phyloP scores from a whole-genome alignment of 1,140 invertebrate genomes.

The Drosophila paulistorum region DNA sequence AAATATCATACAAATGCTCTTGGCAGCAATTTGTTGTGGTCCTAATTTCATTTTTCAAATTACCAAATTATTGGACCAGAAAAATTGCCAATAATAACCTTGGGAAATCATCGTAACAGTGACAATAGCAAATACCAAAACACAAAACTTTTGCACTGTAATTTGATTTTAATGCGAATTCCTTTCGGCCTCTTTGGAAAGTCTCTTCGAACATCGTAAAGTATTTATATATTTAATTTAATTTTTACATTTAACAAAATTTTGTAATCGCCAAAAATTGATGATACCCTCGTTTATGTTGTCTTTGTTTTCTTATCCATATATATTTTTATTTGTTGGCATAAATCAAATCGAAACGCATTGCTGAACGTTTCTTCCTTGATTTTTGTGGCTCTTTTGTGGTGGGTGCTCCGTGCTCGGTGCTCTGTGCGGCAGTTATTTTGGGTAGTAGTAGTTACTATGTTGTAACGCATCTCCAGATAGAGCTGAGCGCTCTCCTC shows the following conservation, averaged over 20 bases:
- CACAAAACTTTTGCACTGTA: conserved; percentile 25
- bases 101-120: conserved; percentile 23
- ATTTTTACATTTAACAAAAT: conserved; percentile 29
- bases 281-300: conserved; percentile 12
- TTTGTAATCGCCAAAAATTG: conserved; percentile 37
- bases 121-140: conserved; percentile 4
- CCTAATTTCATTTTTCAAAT: conserved; percentile 56
- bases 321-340: conserved; percentile 42
- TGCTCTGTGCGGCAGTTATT: conserved; percentile 13
- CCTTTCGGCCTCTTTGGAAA: conserved; percentile 31
- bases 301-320: neutral
- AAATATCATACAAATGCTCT: conserved; percentile 54
- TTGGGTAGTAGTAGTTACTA: neutral
- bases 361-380: conserved; percentile 57
- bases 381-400: conserved; percentile 18
- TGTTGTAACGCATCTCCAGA: conserved; percentile 65
- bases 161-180: conserved; percentile 54
- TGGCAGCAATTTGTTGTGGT: conserved; percentile 67
- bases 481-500: conserved; percentile 34
- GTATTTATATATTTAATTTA: conserved; percentile 12
- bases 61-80: conserved; percentile 26
- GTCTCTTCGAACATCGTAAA: neutral
- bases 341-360: conserved; percentile 69
- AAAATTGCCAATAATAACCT: conserved; percentile 62
- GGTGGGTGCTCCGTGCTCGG: conserved; percentile 25